Evolutionary conservation across 2,888 invertebrate genomes (phyloP).

Genomic region (Orthosia incerta): DNA sequence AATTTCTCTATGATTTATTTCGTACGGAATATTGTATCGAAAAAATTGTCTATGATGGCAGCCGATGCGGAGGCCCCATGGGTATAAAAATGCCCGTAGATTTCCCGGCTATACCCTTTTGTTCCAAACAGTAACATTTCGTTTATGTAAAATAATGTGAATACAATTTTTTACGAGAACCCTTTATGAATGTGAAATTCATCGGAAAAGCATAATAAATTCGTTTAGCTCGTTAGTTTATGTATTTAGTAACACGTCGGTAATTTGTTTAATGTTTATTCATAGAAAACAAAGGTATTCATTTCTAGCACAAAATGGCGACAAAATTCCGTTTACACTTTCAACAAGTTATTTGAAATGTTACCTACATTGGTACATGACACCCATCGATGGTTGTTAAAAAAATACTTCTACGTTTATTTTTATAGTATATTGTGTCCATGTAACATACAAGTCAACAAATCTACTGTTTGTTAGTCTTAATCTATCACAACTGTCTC

Average conservation of each 20-base stretch:
- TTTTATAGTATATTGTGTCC: neutral
- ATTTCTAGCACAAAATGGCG: neutral
- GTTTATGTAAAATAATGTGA: slow-evolving; percentile 22
- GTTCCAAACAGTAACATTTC: slow-evolving; percentile 28
- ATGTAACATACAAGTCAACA: neutral
- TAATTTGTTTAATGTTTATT: slow-evolving; percentile 2
- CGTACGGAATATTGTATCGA: slow-evolving; percentile 32
- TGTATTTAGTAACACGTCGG: slow-evolving; percentile 4
- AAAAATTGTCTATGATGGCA: slow-evolving; percentile 21
- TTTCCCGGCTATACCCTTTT: slow-evolving; percentile 24
- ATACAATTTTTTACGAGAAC: slow-evolving; percentile 19
- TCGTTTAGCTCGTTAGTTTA: slow-evolving; percentile 1
- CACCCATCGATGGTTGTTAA: neutral
- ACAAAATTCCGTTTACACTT: neutral
- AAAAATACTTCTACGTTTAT: neutral
- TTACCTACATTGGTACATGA: neutral
- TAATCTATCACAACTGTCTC: slow-evolving; percentile 30
- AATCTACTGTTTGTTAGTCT: slow-evolving; percentile 14
- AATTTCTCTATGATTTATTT: slow-evolving; percentile 59
- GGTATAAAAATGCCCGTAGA: slow-evolving; percentile 34
- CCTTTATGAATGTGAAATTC: slow-evolving; percentile 17
- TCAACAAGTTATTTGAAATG: neutral
- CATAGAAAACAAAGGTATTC: neutral
- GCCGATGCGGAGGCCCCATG: slow-evolving; percentile 14
- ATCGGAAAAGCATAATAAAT: slow-evolving; percentile 20